Percentiles rank a stretch among this genome's conserved stretches.
phyloP scores from a whole-genome alignment of 2,113 vertebrate genomes.

The Martes martes region DNA sequence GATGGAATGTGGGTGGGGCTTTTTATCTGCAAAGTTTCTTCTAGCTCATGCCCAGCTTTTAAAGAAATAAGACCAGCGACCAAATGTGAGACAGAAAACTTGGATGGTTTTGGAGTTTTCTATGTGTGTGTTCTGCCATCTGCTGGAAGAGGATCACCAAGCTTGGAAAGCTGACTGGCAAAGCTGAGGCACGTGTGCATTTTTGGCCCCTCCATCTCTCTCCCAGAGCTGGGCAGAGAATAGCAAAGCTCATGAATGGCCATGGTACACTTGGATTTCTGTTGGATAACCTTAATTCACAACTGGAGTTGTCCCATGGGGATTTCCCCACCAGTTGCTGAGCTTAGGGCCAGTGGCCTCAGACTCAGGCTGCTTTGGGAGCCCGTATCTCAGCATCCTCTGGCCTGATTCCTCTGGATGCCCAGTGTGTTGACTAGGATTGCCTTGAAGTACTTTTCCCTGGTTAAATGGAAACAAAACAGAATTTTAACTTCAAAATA shows the following conservation, averaged over 20 bases:
- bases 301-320: background rate
- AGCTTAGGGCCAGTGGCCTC: background rate
- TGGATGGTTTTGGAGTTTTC: conserved; percentile 50
- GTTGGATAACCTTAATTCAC: background rate
- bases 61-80: background rate
- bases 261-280: background rate
- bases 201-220: background rate
- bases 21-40: conserved; percentile 44
- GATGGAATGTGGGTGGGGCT: background rate
- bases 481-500: background rate
- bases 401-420: background rate
- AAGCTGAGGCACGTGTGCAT: background rate
- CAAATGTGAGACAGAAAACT: background rate
- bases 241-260: background rate
- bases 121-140: conserved; percentile 76
- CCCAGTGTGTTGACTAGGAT: background rate
- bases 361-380: background rate
- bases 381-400: background rate
- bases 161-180: conserved; percentile 17
- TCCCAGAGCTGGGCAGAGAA: background rate
- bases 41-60: background rate
- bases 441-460: conserved; percentile 11
- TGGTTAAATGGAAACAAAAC: conserved; percentile 33
- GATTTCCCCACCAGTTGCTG: background rate
- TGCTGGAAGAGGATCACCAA: conserved; percentile 66